These are phyloP conservation scores for Hycleus cichorii DNA, from an alignment of 1,140 invertebrate species.

Conservation along the genomic window DNA sequence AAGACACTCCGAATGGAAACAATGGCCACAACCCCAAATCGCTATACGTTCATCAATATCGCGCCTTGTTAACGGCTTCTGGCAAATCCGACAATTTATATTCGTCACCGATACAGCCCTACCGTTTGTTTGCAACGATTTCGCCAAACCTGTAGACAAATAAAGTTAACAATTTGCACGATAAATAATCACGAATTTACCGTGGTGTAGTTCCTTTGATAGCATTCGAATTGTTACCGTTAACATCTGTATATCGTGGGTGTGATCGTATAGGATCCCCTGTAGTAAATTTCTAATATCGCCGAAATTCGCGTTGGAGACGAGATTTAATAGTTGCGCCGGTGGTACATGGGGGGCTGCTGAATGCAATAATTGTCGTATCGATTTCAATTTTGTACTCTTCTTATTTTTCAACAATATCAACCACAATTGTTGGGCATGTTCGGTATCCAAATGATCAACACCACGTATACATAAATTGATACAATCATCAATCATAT, in stretches of 20 bases:
- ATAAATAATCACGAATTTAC: slow-evolving; percentile 22
- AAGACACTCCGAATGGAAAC: slow-evolving; percentile 34
- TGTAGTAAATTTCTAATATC: slow-evolving; percentile 45
- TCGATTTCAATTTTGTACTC: slow-evolving; percentile 34
- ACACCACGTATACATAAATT: slow-evolving; percentile 41
- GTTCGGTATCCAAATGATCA: slow-evolving; percentile 34
- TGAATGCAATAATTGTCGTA: slow-evolving; percentile 43
- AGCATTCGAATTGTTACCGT: slow-evolving; percentile 36
- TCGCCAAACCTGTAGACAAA: slow-evolving; percentile 34
- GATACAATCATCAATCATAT: slow-evolving; percentile 34
- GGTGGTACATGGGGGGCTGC: slow-evolving; percentile 48
- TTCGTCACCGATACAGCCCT: slow-evolving; percentile 28
- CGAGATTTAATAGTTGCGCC: slow-evolving; percentile 44
- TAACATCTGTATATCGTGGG: slow-evolving; percentile 42
- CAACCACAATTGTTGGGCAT: slow-evolving; percentile 45
- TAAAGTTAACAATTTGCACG: background rate
- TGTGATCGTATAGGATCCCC: slow-evolving; percentile 45
- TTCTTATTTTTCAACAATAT: slow-evolving; percentile 37
- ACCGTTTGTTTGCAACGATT: slow-evolving; percentile 26
- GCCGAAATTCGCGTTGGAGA: slow-evolving; percentile 44
- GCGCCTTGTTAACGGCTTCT: slow-evolving; percentile 25
- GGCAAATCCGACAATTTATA: slow-evolving; percentile 31
- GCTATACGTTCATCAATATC: slow-evolving; percentile 21
- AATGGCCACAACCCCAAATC: slow-evolving; percentile 37
- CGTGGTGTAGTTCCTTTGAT: slow-evolving; percentile 40